phyloP scores from a whole-genome alignment of 2,797 vertebrate genomes.

The Rhynchotus rufescens region DNA sequence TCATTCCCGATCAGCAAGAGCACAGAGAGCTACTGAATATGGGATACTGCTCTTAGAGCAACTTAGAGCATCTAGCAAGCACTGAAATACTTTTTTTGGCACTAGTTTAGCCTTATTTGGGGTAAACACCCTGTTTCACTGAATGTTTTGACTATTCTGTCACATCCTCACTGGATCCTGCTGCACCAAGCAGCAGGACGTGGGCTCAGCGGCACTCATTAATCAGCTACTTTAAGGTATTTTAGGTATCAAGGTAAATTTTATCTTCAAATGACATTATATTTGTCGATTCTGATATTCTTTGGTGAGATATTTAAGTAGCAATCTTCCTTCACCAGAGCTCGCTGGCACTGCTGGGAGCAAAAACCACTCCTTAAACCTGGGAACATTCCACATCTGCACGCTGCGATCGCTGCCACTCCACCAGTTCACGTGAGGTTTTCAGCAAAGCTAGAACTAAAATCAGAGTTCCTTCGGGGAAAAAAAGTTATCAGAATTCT shows the following conservation, averaged over 20 bases:
- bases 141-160: background rate
- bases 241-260: background rate
- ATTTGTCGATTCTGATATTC: background rate
- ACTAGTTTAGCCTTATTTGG: background rate
- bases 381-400: fast-evolving
- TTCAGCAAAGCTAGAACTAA: background rate
- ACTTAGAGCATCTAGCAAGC: background rate
- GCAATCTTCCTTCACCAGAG: no score
- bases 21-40: background rate
- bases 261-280: background rate
- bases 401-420: background rate
- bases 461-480: background rate
- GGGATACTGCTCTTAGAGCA: background rate
- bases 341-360: no score
- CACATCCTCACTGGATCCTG: background rate
- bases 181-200: background rate
- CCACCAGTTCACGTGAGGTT: background rate
- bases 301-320: no score
- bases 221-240: background rate
- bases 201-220: background rate
- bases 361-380: background rate
- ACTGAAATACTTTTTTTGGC: background rate
- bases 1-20: background rate
- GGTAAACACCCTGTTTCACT: background rate
- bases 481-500: background rate